phyloP scores from a whole-genome alignment of 1,140 invertebrate species.

The Atta texana region DNA sequence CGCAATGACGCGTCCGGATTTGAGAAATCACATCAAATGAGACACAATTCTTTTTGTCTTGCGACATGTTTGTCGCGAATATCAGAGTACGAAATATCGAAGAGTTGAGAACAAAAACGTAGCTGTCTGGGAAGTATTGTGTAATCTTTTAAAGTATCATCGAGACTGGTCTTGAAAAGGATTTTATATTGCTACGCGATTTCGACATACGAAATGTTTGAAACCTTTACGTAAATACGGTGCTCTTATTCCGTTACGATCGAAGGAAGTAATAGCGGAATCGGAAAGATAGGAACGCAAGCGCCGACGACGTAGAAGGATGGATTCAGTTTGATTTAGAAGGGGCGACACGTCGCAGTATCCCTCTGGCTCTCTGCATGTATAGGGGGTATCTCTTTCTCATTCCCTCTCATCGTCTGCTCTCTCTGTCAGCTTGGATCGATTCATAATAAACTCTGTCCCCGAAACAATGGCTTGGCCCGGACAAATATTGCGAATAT shows the following conservation, averaged over 20 bases:
- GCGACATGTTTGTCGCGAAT: slow-evolving; percentile 28
- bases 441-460: slow-evolving; percentile 84
- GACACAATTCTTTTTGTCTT: background rate
- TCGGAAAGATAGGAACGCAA: slow-evolving; percentile 64
- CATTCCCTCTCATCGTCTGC: slow-evolving; percentile 64
- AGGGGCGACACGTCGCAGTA: slow-evolving; percentile 83
- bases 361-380: slow-evolving; percentile 69
- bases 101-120: slow-evolving; percentile 30
- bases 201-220: slow-evolving; percentile 13
- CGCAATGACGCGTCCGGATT: slow-evolving; percentile 35
- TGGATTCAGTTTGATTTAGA: slow-evolving; percentile 81
- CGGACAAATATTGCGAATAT: slow-evolving; percentile 83
- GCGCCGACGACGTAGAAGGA: slow-evolving; percentile 70
- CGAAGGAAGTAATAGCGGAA: slow-evolving; percentile 66
- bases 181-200: slow-evolving; percentile 14
- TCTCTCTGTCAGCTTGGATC: slow-evolving; percentile 81
- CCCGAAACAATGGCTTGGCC: slow-evolving; percentile 83
- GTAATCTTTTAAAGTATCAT: background rate
- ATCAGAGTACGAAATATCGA: slow-evolving; percentile 5
- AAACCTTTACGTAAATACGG: slow-evolving; percentile 28
- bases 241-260: slow-evolving; percentile 36
- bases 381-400: slow-evolving; percentile 60
- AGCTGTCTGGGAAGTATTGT: slow-evolving; percentile 16
- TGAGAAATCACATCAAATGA: slow-evolving; percentile 25
- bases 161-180: background rate